phyloP scores from a whole-genome alignment of 2,888 invertebrate genomes.

The Drosophila diplacantha region DNA sequence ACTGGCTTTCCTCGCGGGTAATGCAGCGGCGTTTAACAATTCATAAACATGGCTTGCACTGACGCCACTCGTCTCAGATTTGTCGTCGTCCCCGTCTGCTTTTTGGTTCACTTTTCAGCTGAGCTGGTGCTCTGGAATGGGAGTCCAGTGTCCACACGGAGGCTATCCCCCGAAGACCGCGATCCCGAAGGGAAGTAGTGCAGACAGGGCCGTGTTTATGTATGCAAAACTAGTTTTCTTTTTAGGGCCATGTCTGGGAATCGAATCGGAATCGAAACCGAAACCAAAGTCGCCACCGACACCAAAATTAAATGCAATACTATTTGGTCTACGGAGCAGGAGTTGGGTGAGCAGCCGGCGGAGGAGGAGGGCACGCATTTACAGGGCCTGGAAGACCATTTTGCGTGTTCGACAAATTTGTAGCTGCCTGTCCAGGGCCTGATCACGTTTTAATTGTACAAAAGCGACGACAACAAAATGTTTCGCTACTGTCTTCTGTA shows the following conservation, averaged over 20 bases:
- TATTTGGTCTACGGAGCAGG: slow-evolving; percentile 38
- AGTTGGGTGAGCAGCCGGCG: neutral
- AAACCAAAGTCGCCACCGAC: slow-evolving; percentile 27
- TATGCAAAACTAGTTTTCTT: slow-evolving; percentile 73
- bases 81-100: slow-evolving; percentile 30
- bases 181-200: slow-evolving; percentile 68
- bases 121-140: slow-evolving; percentile 12
- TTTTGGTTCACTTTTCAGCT: slow-evolving; percentile 58
- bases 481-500: slow-evolving; percentile 48
- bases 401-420: slow-evolving; percentile 73
- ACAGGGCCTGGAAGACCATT: slow-evolving; percentile 56
- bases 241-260: slow-evolving; percentile 71
- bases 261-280: slow-evolving; percentile 50
- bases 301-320: slow-evolving; percentile 59
- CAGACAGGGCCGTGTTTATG: slow-evolving; percentile 65
- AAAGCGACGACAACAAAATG: slow-evolving; percentile 48
- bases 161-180: slow-evolving; percentile 1
- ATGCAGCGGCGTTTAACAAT: slow-evolving; percentile 64
- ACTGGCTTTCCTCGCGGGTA: slow-evolving; percentile 50
- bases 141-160: slow-evolving; percentile 5
- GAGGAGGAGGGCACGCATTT: slow-evolving; percentile 51
- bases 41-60: slow-evolving; percentile 66
- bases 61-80: slow-evolving; percentile 67
- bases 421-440: slow-evolving; percentile 65
- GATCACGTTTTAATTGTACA: slow-evolving; percentile 77